phyloP scores from a whole-genome alignment of 2,888 invertebrate genomes.

The Choreutis nemorana region DNA sequence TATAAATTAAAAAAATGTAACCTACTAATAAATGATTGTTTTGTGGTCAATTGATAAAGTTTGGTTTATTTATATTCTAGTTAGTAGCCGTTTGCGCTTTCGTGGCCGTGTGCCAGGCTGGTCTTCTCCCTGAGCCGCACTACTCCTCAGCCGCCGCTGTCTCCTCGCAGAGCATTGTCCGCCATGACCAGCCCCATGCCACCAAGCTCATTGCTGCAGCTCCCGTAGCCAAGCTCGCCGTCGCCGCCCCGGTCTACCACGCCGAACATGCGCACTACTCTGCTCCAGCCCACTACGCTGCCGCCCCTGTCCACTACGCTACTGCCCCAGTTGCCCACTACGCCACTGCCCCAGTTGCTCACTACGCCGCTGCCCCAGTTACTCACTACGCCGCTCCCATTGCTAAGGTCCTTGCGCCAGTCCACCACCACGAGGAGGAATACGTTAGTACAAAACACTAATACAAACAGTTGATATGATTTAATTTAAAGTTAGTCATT shows the following conservation, averaged over 20 bases:
- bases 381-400: slow-evolving; percentile 6
- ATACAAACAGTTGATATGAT: not conserved
- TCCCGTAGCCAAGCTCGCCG: slow-evolving; percentile 15
- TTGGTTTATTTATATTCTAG: no score
- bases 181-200: slow-evolving; percentile 22
- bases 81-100: not conserved
- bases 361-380: no score
- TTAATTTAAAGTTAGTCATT: not conserved
- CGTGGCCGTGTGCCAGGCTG: slow-evolving; percentile 6
- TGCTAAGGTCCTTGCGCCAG: slow-evolving; percentile 20
- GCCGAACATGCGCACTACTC: no score
- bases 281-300: slow-evolving; percentile 14
- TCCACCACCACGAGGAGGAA: slow-evolving; percentile 16
- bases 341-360: no score
- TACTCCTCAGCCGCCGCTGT: slow-evolving; percentile 14
- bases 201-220: slow-evolving; percentile 13
- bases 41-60: no score
- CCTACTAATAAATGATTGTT: no score
- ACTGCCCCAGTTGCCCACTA: slow-evolving; percentile 17
- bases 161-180: slow-evolving; percentile 16
- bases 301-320: slow-evolving; percentile 14
- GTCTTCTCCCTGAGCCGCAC: slow-evolving; percentile 16
- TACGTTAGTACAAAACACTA: slow-evolving; percentile 15
- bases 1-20: no score
- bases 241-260: slow-evolving; percentile 15